A percentile compares a stretch with the other conserved stretches of the same genome.
These are phyloP conservation scores for Telmatochromis sp. DNA, from an alignment of 2,113 vertebrate species.

Conservation along the genomic window DNA sequence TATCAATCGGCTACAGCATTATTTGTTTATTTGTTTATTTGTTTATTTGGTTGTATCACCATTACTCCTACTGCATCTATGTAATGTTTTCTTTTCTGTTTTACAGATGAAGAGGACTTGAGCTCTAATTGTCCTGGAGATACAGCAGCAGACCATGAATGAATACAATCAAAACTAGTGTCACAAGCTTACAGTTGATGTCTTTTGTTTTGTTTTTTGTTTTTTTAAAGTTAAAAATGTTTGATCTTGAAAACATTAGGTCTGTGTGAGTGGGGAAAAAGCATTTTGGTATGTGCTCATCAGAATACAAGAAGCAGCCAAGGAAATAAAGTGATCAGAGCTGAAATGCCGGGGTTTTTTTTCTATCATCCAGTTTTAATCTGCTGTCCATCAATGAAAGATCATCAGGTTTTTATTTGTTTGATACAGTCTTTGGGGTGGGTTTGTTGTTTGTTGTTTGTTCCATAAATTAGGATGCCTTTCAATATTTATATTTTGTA, in stretches of 20 bases:
- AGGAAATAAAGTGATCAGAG: neutral
- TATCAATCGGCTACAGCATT: no score
- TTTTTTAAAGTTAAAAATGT: no score
- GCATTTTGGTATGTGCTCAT: neutral
- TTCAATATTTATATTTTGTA: neutral
- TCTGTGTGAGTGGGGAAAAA: no score
- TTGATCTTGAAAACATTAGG: neutral
- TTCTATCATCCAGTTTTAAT: neutral
- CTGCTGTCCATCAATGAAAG: neutral
- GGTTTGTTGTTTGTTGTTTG: accelerated
- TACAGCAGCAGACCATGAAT: conserved; percentile 84
- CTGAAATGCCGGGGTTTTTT: no score
- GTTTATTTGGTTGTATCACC: no score
- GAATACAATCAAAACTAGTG: no score
- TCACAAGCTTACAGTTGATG: no score
- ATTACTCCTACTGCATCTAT: neutral
- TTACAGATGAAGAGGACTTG: conserved; percentile 82
- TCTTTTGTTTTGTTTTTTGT: no score
- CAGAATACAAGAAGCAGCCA: neutral
- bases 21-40: no score
- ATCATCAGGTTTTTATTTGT: neutral
- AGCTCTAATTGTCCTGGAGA: conserved; percentile 85
- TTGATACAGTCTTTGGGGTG: neutral
- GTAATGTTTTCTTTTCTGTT: neutral
- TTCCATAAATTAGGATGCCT: neutral